Conservation (phyloP, 2,888 invertebrate genomes). For the Steromphala cineraria region DNA sequence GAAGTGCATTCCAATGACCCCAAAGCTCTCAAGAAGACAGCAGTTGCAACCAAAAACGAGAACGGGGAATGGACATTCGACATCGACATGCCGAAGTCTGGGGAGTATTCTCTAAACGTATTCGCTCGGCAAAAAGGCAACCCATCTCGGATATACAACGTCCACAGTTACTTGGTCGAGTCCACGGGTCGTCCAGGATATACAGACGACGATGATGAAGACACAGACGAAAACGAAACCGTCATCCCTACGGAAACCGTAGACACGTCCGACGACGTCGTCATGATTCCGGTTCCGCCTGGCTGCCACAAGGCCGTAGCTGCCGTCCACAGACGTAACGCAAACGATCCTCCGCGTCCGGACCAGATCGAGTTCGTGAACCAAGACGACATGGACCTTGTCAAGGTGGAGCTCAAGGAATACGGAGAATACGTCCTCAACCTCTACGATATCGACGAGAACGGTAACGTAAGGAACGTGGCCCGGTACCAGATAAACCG, state of each 20-base stretch:
- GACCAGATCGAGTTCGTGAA: conserved; percentile 54
- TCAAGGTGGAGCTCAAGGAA: conserved; percentile 61
- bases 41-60: conserved; percentile 47
- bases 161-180: conserved; percentile 63
- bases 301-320: conserved; percentile 60
- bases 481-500: conserved; percentile 68
- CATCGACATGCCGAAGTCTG: conserved; percentile 62
- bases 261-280: conserved; percentile 65
- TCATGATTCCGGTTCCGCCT: conserved; percentile 60
- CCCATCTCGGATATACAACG: conserved; percentile 56
- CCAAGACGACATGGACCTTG: conserved; percentile 57
- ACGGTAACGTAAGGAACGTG: conserved; percentile 50
- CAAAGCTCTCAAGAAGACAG: conserved; percentile 52
- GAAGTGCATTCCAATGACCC: conserved; percentile 65
- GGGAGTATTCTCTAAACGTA: conserved; percentile 70
- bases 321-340: conserved; percentile 64
- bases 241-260: conserved; percentile 61
- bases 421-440: conserved; percentile 69
- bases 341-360: conserved; percentile 57
- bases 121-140: conserved; percentile 63
- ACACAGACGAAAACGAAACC: conserved; percentile 41
- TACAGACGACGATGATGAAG: conserved; percentile 31
- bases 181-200: conserved; percentile 50
- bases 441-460: conserved; percentile 55
- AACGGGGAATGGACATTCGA: conserved; percentile 65